Base-by-base conservation (phyloP, 2,797 vertebrate species). In the Dallia pectoralis region DNA sequence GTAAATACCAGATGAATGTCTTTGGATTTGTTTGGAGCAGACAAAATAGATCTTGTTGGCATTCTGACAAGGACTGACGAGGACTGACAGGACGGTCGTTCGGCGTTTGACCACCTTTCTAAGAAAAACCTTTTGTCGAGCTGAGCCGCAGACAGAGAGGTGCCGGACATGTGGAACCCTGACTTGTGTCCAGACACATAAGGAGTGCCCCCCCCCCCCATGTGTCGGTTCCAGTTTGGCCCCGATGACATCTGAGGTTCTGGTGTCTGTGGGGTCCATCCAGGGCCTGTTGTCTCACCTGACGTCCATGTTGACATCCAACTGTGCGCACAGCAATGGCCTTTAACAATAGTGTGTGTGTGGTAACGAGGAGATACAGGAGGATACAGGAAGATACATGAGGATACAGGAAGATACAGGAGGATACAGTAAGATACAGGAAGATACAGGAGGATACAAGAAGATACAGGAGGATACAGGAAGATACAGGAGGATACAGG, bases 1-100 rank as follows among this genome's bases (percentile, higher is more conserved):
- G 82, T 84, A 82, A 87, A 89, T 88, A 88, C 86, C 83, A 77
- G 71, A 74, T 49, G 72, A 80, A 3, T 44, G 69, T 27, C 67
- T 14, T 32, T 33, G 9, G 30, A 66, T 66, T 40, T n/a, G 64
- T 40, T 40, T 36, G 18, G 64, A 33, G 18, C 33, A 36, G 30
- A 40, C 8, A 40, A 18, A 36, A n/a, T 15, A 11, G 64, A 15
- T 18, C 18, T 66, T 40, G 64, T 66, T 36, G 40, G 64, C 32
- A 22, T 66, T 40, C 33, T 33, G 19, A 19, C 32, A 19, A 40
- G 22, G 27, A 9, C 25, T 9, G 61, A 30, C 59, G 12, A n/a
- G 48, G 48, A 51, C 30, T 14, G 25, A 64, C 12, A 64, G 27
- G 18, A 14, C 27, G 15, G 64, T 9, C 63, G 1, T 3, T 11